phyloP scores from a whole-genome alignment of 1,140 invertebrate species.

The Maconellicoccus hirsutus region DNA sequence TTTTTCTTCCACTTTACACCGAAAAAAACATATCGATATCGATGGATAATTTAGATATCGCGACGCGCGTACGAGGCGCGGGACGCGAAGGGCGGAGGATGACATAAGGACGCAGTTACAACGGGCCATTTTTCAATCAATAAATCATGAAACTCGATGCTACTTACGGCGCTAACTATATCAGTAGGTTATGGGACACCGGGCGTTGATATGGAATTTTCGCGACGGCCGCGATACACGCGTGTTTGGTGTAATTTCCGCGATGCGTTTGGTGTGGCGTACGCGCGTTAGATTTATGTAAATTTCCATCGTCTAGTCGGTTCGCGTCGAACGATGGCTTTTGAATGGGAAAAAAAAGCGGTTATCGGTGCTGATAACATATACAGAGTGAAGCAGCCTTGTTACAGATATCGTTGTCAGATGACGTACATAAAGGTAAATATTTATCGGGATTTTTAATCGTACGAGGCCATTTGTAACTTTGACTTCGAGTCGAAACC shows the following conservation, averaged over 20 bases:
- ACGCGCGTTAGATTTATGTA: not conserved
- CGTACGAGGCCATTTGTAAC: too few relatives aligned
- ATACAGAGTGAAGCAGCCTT: conserved; percentile 25
- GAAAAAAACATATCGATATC: too few relatives aligned
- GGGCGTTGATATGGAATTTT: not conserved
- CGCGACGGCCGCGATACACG: not conserved
- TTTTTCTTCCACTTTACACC: too few relatives aligned
- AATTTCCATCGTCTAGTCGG: not conserved
- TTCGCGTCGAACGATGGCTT: too few relatives aligned
- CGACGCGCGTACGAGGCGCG: not conserved
- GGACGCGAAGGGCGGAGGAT: not conserved
- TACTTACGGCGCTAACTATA: conserved; percentile 1
- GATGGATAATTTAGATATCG: too few relatives aligned
- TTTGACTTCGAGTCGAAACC: too few relatives aligned
- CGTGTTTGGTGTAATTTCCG: not conserved
- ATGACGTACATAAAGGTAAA: conserved; percentile 25
- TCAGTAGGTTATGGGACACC: conserved; percentile 17
- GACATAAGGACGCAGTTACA: not conserved
- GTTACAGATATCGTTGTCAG: conserved; percentile 25
- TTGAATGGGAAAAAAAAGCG: too few relatives aligned
- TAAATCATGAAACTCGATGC: conserved; percentile 11
- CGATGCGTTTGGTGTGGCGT: not conserved
- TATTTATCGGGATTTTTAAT: too few relatives aligned
- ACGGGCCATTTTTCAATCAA: conserved; percentile 15
- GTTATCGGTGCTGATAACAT: not conserved